A percentile compares a stretch with the other conserved stretches of the same genome.
Conservation (phyloP, 1,140 invertebrate species). For the Drosophila nikananu region DNA sequence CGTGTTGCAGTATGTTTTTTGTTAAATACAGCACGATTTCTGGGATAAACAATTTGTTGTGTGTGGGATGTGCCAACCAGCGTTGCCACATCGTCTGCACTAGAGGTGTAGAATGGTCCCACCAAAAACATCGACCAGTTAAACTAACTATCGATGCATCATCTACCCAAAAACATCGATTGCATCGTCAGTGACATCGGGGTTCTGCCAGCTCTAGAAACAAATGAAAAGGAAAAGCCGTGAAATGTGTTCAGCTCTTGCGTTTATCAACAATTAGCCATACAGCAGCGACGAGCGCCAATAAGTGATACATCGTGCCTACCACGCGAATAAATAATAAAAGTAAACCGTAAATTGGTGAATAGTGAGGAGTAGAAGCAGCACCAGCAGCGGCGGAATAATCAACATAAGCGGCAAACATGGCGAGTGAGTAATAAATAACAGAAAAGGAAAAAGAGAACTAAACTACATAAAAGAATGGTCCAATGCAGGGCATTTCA, state of each 20-base stretch:
- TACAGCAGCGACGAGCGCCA: conserved; percentile 39
- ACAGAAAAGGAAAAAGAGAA: conserved; percentile 8
- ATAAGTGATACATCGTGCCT: conserved; percentile 66
- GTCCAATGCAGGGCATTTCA: conserved; percentile 22
- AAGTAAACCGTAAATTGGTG: conserved; percentile 25
- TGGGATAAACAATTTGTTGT: conserved; percentile 38
- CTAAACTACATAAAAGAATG: conserved; percentile 1
- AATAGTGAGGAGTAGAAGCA: conserved; percentile 15
- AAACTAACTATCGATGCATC: neutral
- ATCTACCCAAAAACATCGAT: neutral
- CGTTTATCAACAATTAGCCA: conserved; percentile 41
- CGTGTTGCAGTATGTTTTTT: conserved; percentile 11
- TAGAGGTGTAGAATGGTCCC: too few relatives aligned
- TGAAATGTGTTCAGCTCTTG: conserved; percentile 70
- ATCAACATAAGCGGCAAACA: conserved; percentile 62
- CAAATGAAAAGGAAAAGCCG: conserved; percentile 38
- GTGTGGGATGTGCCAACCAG: conserved; percentile 33
- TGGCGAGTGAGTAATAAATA: conserved; percentile 81
- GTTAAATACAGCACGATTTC: conserved; percentile 22
- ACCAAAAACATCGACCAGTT: too few relatives aligned
- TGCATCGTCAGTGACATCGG: neutral
- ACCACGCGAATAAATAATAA: conserved; percentile 26
- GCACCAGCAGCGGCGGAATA: conserved; percentile 32
- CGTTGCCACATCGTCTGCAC: conserved; percentile 21
- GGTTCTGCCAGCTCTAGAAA: neutral